phyloP scores from a whole-genome alignment of 2,888 invertebrate genomes.

The Ormyrus pomaceus region DNA sequence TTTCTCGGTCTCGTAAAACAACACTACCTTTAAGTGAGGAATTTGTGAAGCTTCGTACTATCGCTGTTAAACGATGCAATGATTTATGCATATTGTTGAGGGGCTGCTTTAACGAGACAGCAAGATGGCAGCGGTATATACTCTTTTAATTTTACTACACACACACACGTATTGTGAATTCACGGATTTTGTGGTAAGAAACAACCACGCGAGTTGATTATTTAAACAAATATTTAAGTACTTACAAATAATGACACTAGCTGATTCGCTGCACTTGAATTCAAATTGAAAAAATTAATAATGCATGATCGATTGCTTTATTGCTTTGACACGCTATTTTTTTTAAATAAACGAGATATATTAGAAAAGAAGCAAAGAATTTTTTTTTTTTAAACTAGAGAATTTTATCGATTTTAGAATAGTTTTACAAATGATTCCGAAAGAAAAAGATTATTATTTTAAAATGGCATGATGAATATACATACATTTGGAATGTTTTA shows the following conservation, averaged over 20 bases:
- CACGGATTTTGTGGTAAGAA: constrained; percentile 63
- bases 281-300: constrained; percentile 1
- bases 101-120: constrained; percentile 73
- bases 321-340: neutral
- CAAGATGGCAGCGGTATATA: constrained; percentile 79
- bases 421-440: no score
- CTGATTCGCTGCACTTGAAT: constrained; percentile 70
- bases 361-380: no score
- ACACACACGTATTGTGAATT: constrained; percentile 52
- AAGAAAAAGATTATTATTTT: no score
- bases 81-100: constrained; percentile 61
- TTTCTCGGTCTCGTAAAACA: neutral
- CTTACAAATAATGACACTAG: constrained; percentile 62
- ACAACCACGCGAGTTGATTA: constrained; percentile 63
- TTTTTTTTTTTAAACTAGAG: no score
- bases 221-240: constrained; percentile 43
- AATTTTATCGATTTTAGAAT: no score
- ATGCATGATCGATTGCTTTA: constrained; percentile 13
- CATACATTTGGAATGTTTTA: constrained; percentile 14
- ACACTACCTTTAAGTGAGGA: constrained; percentile 24
- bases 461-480: constrained; percentile 17
- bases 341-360: no score
- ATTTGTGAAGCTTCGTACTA: constrained; percentile 12
- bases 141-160: constrained; percentile 51
- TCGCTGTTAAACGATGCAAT: constrained; percentile 13